These are phyloP conservation scores for Wiebesia pumilae DNA, from an alignment of 1,140 invertebrate species.

Conservation along the genomic window DNA sequence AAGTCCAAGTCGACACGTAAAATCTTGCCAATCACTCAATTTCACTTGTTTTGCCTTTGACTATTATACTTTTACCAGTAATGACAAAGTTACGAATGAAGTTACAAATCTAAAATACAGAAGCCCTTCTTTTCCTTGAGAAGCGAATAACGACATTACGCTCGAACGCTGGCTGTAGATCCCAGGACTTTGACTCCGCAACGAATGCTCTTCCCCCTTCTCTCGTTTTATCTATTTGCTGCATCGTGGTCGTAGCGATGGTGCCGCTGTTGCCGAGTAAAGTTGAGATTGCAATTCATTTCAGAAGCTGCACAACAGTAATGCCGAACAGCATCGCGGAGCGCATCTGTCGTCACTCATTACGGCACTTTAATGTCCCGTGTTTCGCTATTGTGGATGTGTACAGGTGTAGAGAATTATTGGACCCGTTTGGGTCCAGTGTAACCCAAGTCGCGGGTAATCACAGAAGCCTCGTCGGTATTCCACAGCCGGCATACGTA, in stretches of 20 bases:
- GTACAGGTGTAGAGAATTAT: neutral
- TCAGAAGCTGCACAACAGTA: conserved; percentile 40
- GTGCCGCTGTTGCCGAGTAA: conserved; percentile 23
- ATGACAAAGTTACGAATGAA: too few species aligned
- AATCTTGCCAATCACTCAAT: too few species aligned
- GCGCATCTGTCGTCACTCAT: conserved; percentile 69
- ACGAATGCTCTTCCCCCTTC: conserved; percentile 9
- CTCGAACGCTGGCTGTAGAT: neutral
- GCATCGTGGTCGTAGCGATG: neutral
- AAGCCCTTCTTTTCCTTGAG: neutral
- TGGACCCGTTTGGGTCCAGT: neutral
- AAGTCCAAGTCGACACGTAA: too few species aligned
- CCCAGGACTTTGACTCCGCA: conserved; percentile 11
- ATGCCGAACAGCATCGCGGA: conserved; percentile 54
- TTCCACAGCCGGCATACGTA: neutral
- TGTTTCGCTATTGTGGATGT: neutral
- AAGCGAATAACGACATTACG: neutral
- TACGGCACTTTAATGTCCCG: conserved; percentile 43
- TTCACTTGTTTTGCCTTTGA: too few species aligned
- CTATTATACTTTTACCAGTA: too few species aligned
- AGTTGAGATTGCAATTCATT: conserved; percentile 62
- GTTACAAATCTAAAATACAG: neutral
- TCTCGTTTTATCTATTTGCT: neutral
- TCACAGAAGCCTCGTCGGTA: neutral
- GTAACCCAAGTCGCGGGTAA: too few species aligned